Percentiles rank a stretch among this genome's conserved stretches.
phyloP scores from a whole-genome alignment of 2,888 invertebrate genomes.

The Pristionchus maxplancki region DNA sequence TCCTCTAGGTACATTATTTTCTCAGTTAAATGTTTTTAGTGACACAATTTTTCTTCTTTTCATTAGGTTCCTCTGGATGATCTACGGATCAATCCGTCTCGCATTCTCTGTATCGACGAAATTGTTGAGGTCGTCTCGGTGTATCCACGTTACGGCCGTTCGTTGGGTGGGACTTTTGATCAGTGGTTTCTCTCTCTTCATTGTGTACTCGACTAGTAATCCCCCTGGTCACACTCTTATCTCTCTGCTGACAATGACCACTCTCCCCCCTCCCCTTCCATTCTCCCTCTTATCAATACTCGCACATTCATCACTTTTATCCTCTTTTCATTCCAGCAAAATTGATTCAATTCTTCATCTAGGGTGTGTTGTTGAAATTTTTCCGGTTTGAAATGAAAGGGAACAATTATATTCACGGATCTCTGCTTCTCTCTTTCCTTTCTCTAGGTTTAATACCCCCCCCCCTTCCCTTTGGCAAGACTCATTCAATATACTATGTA shows the following conservation, averaged over 20 bases:
- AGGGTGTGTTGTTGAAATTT: neutral
- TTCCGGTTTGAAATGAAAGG: neutral
- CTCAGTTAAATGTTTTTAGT: too few relatives aligned
- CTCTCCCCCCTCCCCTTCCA: neutral
- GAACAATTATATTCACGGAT: neutral
- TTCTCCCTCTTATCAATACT: neutral
- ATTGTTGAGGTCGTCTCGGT: neutral
- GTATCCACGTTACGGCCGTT: neutral
- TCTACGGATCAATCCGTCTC: neutral
- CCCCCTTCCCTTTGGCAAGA: neutral
- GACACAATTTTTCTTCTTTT: neutral
- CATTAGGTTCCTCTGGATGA: slow-evolving; percentile 4
- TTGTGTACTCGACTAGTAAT: slow-evolving; percentile 1
- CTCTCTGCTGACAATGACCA: slow-evolving; percentile 10
- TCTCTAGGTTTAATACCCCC: neutral
- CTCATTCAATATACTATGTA: neutral
- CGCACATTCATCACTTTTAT: neutral
- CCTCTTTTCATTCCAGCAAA: neutral
- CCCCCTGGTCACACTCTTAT: neutral
- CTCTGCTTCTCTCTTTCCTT: neutral
- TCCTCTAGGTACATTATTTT: too few relatives aligned
- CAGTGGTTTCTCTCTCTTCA: neutral
- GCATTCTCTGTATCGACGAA: slow-evolving; percentile 10
- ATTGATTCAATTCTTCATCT: neutral
- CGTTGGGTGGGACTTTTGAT: neutral